phyloP scores from a whole-genome alignment of 2,888 invertebrate species.

The Cataglyphis rosenhaueri region DNA sequence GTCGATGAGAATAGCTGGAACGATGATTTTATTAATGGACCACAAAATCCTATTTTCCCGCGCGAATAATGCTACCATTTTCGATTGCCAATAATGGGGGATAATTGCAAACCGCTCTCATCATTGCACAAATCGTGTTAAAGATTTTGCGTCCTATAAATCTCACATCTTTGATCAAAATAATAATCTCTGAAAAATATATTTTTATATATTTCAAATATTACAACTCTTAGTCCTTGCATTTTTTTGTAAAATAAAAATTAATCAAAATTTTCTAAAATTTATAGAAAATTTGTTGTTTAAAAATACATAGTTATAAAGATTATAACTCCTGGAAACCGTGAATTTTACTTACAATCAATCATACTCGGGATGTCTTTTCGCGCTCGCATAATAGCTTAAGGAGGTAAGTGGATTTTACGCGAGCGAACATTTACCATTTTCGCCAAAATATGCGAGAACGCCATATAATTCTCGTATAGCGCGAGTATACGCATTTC shows the following conservation, averaged over 20 bases:
- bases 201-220: background rate
- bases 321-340: background rate
- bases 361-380: background rate
- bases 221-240: background rate
- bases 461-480: background rate
- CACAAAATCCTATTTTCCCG: conserved; percentile 68
- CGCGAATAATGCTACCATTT: conserved; percentile 55
- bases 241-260: background rate
- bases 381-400: conserved; percentile 40
- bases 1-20: conserved; percentile 35
- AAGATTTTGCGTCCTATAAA: conserved; percentile 1
- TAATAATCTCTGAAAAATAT: background rate
- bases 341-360: background rate
- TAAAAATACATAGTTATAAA: background rate
- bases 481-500: conserved; percentile 18
- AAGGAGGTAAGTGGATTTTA: conserved; percentile 50
- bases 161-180: background rate
- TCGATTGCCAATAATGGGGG: conserved; percentile 57
- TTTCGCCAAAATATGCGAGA: conserved; percentile 27
- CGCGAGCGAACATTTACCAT: conserved; percentile 29
- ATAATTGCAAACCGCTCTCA: conserved; percentile 65
- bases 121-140: conserved; percentile 7
- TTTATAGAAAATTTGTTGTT: background rate
- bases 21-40: conserved; percentile 68
- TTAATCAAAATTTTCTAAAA: background rate